These are phyloP conservation scores for Vespertilio murinus DNA, from an alignment of 2,797 vertebrate species.

Conservation along the genomic window DNA sequence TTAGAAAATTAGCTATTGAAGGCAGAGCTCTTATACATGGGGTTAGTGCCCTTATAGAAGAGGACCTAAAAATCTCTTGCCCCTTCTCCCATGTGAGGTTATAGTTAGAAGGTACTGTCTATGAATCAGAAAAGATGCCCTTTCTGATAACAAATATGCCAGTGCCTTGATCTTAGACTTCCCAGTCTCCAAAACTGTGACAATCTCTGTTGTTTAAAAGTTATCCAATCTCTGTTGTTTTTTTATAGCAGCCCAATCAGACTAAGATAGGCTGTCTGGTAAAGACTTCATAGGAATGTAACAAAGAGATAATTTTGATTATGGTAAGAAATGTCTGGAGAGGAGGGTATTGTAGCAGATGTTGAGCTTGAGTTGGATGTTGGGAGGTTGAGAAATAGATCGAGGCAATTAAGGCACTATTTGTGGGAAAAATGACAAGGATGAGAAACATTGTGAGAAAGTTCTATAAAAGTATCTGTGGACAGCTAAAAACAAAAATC, in stretches of 20 bases:
- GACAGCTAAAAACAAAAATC: slow-evolving; percentile 8
- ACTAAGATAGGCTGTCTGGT: not conserved
- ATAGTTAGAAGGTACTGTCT: not conserved
- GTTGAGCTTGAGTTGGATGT: not conserved
- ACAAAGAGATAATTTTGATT: not conserved
- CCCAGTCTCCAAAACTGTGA: not conserved
- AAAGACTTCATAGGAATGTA: not conserved
- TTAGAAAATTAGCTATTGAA: not conserved
- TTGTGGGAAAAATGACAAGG: not conserved
- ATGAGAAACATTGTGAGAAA: not conserved
- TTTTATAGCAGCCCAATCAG: not conserved
- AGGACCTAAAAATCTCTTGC: not conserved
- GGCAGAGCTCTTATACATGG: not conserved
- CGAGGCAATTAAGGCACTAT: not conserved
- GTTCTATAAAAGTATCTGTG: not conserved
- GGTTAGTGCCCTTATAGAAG: not conserved
- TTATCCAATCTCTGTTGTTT: not conserved
- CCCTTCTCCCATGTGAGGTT: not conserved
- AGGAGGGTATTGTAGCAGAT: not conserved
- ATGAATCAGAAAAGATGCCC: not conserved
- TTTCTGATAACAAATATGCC: not conserved
- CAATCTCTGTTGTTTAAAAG: not conserved
- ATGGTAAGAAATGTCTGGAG: not conserved
- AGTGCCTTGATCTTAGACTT: not conserved
- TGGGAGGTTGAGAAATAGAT: not conserved